These are phyloP conservation scores for Antheraea yamamai DNA, from an alignment of 2,888 invertebrate genomes.

Conservation along the genomic window DNA sequence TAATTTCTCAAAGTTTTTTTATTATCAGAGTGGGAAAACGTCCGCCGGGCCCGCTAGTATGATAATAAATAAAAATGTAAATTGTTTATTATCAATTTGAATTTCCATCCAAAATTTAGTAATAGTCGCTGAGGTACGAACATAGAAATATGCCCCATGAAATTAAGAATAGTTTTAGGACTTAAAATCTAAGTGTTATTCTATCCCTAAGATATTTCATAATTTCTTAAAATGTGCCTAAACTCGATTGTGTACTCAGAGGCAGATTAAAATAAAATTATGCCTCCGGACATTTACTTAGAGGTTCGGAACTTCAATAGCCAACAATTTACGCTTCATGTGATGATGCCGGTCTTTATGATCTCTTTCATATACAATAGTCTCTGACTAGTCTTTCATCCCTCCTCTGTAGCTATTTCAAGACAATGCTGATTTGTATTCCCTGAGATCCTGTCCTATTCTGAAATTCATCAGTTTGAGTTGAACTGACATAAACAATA, in stretches of 20 bases:
- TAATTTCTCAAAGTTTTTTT: too few species aligned
- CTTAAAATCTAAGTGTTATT: too few species aligned
- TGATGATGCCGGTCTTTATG: not conserved
- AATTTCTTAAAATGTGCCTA: not conserved
- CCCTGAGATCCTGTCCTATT: not conserved
- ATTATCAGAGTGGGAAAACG: too few species aligned
- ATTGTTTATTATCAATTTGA: too few species aligned
- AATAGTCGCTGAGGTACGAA: too few species aligned
- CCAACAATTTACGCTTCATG: not conserved
- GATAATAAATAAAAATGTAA: too few species aligned
- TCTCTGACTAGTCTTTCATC: not conserved
- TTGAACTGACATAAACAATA: not conserved
- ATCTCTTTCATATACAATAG: not conserved
- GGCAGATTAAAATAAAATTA: not conserved
- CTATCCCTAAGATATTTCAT: too few species aligned
- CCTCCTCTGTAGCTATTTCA: not conserved
- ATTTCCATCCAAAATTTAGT: too few species aligned
- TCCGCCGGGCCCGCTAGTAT: too few species aligned
- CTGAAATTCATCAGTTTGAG: not conserved
- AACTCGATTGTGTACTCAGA: not conserved
- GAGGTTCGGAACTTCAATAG: not conserved
- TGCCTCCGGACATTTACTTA: not conserved
- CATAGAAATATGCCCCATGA: too few species aligned
- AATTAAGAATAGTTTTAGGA: too few species aligned
- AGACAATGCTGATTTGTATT: not conserved